Percentiles rank a stretch among this genome's conserved stretches.
Evolutionary conservation across 2,797 vertebrate genomes (phyloP).

Genomic region (Chelidonichthys spinosus): DNA sequence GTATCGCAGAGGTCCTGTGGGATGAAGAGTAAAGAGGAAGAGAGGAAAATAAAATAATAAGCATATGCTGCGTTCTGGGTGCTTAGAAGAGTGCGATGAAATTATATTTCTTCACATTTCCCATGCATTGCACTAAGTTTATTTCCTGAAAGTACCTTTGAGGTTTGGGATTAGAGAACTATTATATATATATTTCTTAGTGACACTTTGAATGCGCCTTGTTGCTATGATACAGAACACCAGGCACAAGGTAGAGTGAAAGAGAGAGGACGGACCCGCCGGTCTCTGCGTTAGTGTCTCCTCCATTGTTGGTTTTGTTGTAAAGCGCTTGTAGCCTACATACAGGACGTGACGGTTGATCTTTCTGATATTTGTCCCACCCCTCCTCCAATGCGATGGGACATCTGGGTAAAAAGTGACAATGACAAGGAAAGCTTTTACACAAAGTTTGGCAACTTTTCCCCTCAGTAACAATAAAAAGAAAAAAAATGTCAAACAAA

Average conservation of each 20-base stretch:
- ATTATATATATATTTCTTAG: too few species aligned
- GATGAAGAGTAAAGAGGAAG: neutral
- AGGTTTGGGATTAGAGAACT: too few species aligned
- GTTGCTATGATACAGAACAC: too few species aligned
- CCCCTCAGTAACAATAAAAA: neutral
- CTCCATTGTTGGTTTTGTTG: too few species aligned
- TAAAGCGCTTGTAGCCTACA: too few species aligned
- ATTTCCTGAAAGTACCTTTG: neutral
- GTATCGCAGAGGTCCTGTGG: conserved; percentile 1
- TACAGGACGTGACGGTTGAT: too few species aligned
- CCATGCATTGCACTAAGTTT: neutral
- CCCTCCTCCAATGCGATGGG: too few species aligned
- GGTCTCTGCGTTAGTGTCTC: too few species aligned
- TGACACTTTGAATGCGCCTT: too few species aligned
- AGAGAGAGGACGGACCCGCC: too few species aligned
- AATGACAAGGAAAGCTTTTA: neutral
- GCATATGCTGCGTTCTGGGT: conserved; percentile 8
- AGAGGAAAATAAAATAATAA: conserved; percentile 8
- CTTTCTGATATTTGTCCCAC: neutral
- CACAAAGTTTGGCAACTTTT: neutral
- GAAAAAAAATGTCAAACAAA: neutral
- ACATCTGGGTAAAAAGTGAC: too few species aligned
- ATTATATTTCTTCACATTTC: neutral
- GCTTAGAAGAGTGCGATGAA: neutral
- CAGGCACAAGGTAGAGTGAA: neutral